Percentiles rank a stretch among this genome's conserved stretches.
Evolutionary conservation across 2,888 invertebrate genomes (phyloP).

Genomic region (Habroteleia sp.): DNA sequence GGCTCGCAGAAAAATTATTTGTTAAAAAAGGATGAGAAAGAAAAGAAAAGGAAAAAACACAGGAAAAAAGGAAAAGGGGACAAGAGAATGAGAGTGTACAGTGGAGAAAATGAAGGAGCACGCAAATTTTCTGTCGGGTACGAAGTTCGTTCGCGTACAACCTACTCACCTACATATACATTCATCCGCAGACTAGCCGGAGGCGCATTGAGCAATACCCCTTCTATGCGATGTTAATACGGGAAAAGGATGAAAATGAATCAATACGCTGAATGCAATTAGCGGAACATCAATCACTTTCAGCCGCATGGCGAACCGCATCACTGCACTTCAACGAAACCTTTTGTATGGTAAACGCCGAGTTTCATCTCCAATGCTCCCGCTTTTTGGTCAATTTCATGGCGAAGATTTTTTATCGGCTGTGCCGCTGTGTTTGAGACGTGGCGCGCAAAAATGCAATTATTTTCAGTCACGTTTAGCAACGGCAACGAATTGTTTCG

Average conservation of each 20-base stretch:
- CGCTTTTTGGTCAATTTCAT: constrained; percentile 41
- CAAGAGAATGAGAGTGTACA: background rate
- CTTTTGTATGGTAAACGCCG: constrained; percentile 48
- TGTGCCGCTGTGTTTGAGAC: constrained; percentile 18
- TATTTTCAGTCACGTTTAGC: constrained; percentile 1
- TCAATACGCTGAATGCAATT: constrained; percentile 67
- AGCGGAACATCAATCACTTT: constrained; percentile 66
- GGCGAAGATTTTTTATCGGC: constrained; percentile 41
- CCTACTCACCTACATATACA: constrained; percentile 54
- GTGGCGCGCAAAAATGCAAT: constrained; percentile 25
- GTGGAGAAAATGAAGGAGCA: constrained; percentile 20
- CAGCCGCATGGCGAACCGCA: constrained; percentile 58
- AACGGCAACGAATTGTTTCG: background rate
- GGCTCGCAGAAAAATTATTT: constrained; percentile 23
- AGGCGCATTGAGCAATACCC: constrained; percentile 39
- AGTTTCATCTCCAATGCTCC: constrained; percentile 46
- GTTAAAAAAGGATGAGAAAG: background rate
- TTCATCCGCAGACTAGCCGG: constrained; percentile 45
- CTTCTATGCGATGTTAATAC: constrained; percentile 43
- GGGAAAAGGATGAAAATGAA: constrained; percentile 63
- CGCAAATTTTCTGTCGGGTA: constrained; percentile 31
- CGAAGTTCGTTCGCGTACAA: constrained; percentile 15
- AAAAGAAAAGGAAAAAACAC: background rate
- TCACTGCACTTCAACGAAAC: constrained; percentile 51
- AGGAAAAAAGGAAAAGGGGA: background rate